Percentiles rank a stretch among this genome's conserved stretches.
These are phyloP conservation scores for Plutomurus gul DNA, from an alignment of 1,140 invertebrate species.

Conservation along the genomic window DNA sequence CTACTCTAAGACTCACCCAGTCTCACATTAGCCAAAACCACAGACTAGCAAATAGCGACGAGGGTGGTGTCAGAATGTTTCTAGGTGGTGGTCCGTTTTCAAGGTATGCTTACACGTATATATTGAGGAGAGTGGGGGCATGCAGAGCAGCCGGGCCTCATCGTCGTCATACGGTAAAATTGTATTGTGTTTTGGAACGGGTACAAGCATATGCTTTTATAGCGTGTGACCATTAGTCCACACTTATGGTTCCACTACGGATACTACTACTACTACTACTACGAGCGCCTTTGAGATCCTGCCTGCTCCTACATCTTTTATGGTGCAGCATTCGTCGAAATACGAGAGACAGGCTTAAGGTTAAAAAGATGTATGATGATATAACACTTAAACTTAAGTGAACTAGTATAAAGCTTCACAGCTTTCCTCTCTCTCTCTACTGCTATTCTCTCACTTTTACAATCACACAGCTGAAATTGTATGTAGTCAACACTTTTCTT, in stretches of 20 bases:
- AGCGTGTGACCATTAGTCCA: neutral
- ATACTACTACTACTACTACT: neutral
- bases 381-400: neutral
- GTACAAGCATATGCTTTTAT: conserved; percentile 12
- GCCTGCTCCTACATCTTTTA: neutral
- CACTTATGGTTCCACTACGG: neutral
- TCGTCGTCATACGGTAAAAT: neutral
- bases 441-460: too few species aligned
- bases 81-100: too few species aligned
- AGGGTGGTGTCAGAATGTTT: too few species aligned
- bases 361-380: neutral
- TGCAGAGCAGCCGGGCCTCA: neutral
- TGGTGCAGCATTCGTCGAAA: neutral
- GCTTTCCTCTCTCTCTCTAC: neutral
- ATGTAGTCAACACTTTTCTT: neutral
- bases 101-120: too few species aligned
- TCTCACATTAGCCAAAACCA: neutral
- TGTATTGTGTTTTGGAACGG: neutral
- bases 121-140: neutral
- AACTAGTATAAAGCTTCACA: neutral
- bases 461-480: neutral
- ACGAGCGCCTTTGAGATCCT: neutral
- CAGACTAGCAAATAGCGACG: too few species aligned
- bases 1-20: conserved; percentile 12
- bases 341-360: neutral